Base-by-base conservation (phyloP, 2,113 vertebrate genomes). In the Odocoileus hemionus region DNA sequence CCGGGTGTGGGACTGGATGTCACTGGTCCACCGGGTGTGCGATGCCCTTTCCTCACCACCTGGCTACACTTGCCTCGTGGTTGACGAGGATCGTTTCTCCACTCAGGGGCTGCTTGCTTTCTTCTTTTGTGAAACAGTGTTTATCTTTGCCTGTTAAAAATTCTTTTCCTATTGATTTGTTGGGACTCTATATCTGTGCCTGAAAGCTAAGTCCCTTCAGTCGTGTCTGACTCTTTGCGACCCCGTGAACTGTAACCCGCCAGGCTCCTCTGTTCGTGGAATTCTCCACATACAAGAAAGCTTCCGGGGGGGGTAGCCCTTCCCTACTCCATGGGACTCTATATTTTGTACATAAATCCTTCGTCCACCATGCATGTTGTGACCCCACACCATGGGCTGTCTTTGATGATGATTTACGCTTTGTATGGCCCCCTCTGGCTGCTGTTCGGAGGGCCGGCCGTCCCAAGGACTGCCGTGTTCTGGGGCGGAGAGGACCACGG, bases 21-120 rank as follows among this genome's bases (percentile, higher is more conserved):
- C 33, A 4, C 33, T 2, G 0, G 47, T 39, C n/a, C 4, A n/a
- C 33, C 0, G 1, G 79, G 6, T 0, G 0, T 10, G 16, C 0
- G 26, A 9, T 1, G 50, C n/a, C 26, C 17, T 89, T 74, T 54
- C n/a, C 0, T 43, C 0, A 1, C 13, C 50, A n/a, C 12, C 79
- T n/a, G 4, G 30, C 19, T 33, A 7, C 21, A 21, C 9, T 8
- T 21, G 4, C n/a, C 25, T 43, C 0, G 6, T 54, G 39, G 86
- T 55, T 14, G 50, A 55, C 4, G 0, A 2, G 67, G 52, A 3
- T 43, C 28, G 0, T 89, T 23, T 57, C 26, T 43, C n/a, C 7
- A 13, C 15, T 55, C 15, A 21, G n/a, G 64, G 33, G 10, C n/a
- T 36, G 15, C 17, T 57, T 23, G n/a, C n/a, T 57, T 76, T 21